Base-by-base conservation (phyloP, 2,888 invertebrate species). In the Galerucella pusilla region DNA sequence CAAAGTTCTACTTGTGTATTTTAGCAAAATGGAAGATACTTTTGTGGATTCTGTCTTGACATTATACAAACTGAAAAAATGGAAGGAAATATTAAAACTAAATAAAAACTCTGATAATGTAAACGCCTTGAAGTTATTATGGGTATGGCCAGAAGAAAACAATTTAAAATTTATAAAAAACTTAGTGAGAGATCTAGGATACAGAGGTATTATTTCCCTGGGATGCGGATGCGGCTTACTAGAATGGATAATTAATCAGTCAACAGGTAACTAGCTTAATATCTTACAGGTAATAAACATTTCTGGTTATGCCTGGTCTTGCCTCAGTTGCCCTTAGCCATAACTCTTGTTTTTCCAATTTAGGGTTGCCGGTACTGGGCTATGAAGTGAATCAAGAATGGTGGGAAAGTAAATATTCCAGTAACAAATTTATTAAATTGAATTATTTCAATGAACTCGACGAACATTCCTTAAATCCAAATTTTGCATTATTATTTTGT, bases 211-310 rank as follows among this genome's bases (percentile, higher is more conserved):
- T 57, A 85, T 92, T 73, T 95, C 95, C 80, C 87, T 96, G 52
- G 95, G 95, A 1, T 95, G 95, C 85, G 95, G 96, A 14, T 92
- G 92, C 78, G 95, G 95, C 0, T 87, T 96, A n/a, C 88, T 96
- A 46, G 96, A 96, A 86, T 95, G 95, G 95, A 91, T 95, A 79
- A 87, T 96, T 65, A 88, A 88, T 61, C 88, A 91, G 85, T 91
- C 91, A 81, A 91, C 91, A 81, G 92, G 94, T 94, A 60, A 66
- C 20, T 42, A 42, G 9, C 7, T 42, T 72, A 66, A 57, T 59
- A 59, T 42, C 0, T 7, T 7, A 9, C 35, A 42, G 7, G 20
- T 20, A 20, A 20, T 20, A 20, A 20, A 20, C 20, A 20, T 20
- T 20, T 20, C 20, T 20, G 20, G 20, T 20, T 20, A 20, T 20